These are phyloP conservation scores for Pontoporia blainvillei DNA, from an alignment of 2,113 vertebrate genomes.

Conservation along the genomic window DNA sequence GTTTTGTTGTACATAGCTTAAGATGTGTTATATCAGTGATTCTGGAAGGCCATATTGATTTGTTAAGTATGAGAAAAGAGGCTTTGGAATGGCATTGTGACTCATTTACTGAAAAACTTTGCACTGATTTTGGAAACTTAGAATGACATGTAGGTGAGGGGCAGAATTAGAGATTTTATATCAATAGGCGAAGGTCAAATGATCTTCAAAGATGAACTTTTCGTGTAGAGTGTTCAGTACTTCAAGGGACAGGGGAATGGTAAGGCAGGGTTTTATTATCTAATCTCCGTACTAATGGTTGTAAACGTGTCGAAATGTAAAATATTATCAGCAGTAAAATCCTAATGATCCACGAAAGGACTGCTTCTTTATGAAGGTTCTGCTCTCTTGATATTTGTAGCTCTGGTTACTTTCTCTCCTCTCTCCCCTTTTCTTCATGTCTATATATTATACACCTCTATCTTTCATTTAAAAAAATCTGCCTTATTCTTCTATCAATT, in stretches of 20 bases:
- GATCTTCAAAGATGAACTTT: background rate
- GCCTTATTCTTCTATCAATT: background rate
- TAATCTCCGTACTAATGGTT: background rate
- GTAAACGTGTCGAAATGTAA: background rate
- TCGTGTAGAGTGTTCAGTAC: background rate
- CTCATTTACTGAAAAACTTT: background rate
- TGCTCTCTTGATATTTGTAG: background rate
- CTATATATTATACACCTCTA: background rate
- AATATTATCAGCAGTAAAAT: background rate
- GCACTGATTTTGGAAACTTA: background rate
- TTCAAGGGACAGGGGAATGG: background rate
- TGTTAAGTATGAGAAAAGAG: background rate
- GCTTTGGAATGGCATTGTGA: background rate
- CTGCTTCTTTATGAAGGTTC: background rate
- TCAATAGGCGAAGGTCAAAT: background rate
- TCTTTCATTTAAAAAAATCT: background rate
- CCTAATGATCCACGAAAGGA: background rate
- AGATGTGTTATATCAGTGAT: background rate
- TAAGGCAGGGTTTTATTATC: background rate
- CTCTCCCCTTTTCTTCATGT: background rate
- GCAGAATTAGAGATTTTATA: background rate
- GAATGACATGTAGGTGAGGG: background rate
- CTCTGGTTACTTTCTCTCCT: background rate
- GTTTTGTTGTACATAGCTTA: background rate
- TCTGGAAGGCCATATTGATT: background rate